Percentiles rank a stretch among this genome's conserved stretches.
phyloP scores from a whole-genome alignment of 2,797 vertebrate species.

The Xiphorhynchus erythropygius region DNA sequence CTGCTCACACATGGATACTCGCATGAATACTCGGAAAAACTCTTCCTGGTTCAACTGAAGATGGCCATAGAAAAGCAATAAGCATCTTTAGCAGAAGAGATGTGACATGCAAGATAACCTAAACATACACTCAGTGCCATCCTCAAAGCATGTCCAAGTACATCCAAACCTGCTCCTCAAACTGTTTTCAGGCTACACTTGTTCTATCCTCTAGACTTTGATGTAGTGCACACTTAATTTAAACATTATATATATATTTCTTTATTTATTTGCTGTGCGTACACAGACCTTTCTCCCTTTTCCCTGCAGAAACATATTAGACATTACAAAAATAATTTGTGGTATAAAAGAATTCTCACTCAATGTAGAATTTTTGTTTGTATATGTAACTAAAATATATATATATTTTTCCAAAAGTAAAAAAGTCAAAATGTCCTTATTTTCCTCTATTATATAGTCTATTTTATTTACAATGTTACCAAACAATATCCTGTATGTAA shows the following conservation, averaged over 20 bases:
- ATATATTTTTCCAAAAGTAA: constrained; percentile 68
- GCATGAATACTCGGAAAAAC: neutral
- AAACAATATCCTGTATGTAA: constrained; percentile 68
- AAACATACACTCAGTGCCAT: neutral
- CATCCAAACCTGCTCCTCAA: constrained; percentile 47
- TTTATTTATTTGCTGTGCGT: constrained; percentile 55
- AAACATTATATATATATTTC: constrained; percentile 56
- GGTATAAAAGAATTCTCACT: constrained; percentile 76
- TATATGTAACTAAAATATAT: constrained; percentile 77
- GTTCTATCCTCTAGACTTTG: constrained; percentile 22
- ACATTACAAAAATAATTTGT: constrained; percentile 81
- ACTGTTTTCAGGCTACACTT: constrained; percentile 48
- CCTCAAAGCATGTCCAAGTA: constrained; percentile 25
- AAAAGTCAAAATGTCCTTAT: constrained; percentile 74
- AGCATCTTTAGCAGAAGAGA: constrained; percentile 31
- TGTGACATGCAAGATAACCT: constrained; percentile 7
- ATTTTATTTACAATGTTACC: constrained; percentile 76
- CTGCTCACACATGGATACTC: neutral
- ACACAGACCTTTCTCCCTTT: constrained; percentile 66
- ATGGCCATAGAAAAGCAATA: constrained; percentile 1
- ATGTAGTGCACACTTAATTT: constrained; percentile 64
- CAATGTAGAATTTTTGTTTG: constrained; percentile 69
- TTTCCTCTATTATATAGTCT: constrained; percentile 69
- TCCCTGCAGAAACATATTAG: constrained; percentile 68
- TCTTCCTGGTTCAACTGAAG: neutral